These are phyloP conservation scores for Polyodon spathula DNA, from an alignment of 2,113 vertebrate genomes.

Conservation along the genomic window DNA sequence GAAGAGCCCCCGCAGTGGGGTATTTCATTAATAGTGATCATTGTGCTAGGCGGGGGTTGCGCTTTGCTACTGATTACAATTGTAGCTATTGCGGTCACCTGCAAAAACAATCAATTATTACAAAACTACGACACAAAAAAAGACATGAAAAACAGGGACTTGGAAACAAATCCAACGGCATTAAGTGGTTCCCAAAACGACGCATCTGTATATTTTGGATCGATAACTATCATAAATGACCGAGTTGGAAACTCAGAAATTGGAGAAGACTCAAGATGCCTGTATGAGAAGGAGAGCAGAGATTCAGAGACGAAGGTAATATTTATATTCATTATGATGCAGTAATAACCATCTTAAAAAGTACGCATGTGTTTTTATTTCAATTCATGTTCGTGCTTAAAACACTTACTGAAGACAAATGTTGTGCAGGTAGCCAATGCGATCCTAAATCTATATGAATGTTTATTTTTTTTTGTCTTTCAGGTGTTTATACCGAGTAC, in stretches of 20 bases:
- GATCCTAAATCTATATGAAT: constrained; percentile 28
- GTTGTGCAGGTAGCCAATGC: constrained; percentile 38
- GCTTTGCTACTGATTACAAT: constrained; percentile 50
- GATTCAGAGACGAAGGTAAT: constrained; percentile 54
- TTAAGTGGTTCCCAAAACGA: constrained; percentile 11
- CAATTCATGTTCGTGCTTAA: constrained; percentile 19
- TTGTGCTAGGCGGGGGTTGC: constrained; percentile 43
- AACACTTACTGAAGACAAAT: constrained; percentile 20
- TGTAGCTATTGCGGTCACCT: constrained; percentile 41
- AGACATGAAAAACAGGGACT: constrained; percentile 31
- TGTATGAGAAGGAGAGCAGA: constrained; percentile 48
- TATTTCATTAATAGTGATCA: constrained; percentile 38
- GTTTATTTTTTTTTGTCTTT: constrained; percentile 32
- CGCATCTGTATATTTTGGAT: constrained; percentile 31
- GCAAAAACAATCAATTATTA: constrained; percentile 26
- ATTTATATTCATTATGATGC: background rate
- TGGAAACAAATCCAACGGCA: constrained; percentile 32
- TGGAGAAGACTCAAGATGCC: constrained; percentile 30
- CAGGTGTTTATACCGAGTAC: constrained; percentile 44
- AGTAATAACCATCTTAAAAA: background rate
- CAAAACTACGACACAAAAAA: constrained; percentile 30
- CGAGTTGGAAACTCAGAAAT: constrained; percentile 32
- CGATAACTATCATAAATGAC: constrained; percentile 36
- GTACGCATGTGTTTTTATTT: background rate
- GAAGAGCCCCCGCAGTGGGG: constrained; percentile 28